A percentile compares a stretch with the other conserved stretches of the same genome.
Conservation (phyloP, 2,113 vertebrate species). For the Malaclemys terrapin region DNA sequence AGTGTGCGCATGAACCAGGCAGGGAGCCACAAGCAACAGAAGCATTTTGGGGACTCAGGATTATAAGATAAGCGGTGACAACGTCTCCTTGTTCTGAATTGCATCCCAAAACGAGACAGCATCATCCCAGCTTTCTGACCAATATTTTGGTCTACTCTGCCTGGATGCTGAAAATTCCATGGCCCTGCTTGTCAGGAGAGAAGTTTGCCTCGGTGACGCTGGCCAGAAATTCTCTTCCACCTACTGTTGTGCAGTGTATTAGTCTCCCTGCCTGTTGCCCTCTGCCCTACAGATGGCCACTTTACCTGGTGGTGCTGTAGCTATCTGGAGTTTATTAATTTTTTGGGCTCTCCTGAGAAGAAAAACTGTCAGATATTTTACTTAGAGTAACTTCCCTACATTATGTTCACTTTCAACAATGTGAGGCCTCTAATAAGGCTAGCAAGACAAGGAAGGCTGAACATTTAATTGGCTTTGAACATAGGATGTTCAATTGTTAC, state of each 20-base stretch:
- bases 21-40: no score
- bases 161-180: conserved; percentile 14
- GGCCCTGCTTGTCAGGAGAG: neutral
- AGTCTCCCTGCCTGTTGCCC: neutral
- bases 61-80: no score
- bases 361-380: conserved; percentile 25
- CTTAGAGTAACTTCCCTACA: neutral
- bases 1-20: no score
- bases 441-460: neutral
- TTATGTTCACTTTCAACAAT: conserved; percentile 34
- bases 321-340: conserved; percentile 35
- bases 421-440: neutral
- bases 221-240: conserved; percentile 4
- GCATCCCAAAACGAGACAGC: neutral
- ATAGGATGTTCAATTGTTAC: neutral
- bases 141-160: conserved; percentile 37
- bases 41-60: no score
- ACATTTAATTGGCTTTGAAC: neutral
- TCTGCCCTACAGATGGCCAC: neutral
- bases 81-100: no score
- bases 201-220: neutral
- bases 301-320: no score
- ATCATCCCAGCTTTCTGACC: conserved; percentile 28
- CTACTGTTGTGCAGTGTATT: neutral
- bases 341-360: neutral